These are phyloP conservation scores for Drosophila lutescens DNA, from an alignment of 2,888 invertebrate genomes.

Conservation along the genomic window DNA sequence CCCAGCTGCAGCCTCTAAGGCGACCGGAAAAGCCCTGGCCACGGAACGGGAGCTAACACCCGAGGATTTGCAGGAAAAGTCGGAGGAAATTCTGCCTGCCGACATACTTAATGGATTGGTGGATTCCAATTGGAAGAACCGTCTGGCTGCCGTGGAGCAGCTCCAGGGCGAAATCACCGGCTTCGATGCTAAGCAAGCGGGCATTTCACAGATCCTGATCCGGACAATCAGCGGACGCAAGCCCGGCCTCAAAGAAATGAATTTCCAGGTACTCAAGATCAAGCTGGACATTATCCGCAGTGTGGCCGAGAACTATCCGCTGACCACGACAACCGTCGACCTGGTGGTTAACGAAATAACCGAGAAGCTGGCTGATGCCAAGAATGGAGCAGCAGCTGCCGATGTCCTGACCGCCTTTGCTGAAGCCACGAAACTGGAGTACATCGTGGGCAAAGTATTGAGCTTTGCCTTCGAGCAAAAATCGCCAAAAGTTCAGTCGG, in stretches of 20 bases:
- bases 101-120: conserved; percentile 88
- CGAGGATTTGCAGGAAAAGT: conserved; percentile 91
- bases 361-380: conserved; percentile 93
- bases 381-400: conserved; percentile 89
- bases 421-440: conserved; percentile 91
- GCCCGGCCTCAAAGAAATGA: conserved; percentile 94
- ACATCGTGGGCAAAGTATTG: conserved; percentile 89
- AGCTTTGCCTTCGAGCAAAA: conserved; percentile 93
- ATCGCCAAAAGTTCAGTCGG: conserved; percentile 95
- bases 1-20: conserved; percentile 78
- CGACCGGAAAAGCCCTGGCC: conserved; percentile 81
- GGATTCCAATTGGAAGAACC: conserved; percentile 94
- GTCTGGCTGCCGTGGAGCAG: conserved; percentile 91
- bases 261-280: conserved; percentile 94
- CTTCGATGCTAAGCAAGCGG: conserved; percentile 87
- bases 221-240: conserved; percentile 90
- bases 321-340: conserved; percentile 90
- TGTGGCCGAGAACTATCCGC: conserved; percentile 90
- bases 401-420: conserved; percentile 89
- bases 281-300: conserved; percentile 91
- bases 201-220: conserved; percentile 90
- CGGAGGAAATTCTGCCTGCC: conserved; percentile 87
- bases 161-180: conserved; percentile 87
- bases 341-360: conserved; percentile 91
- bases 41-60: conserved; percentile 88